phyloP scores from a whole-genome alignment of 53 echinoderm and acorn worm species.

The Paelopatides confundens region DNA sequence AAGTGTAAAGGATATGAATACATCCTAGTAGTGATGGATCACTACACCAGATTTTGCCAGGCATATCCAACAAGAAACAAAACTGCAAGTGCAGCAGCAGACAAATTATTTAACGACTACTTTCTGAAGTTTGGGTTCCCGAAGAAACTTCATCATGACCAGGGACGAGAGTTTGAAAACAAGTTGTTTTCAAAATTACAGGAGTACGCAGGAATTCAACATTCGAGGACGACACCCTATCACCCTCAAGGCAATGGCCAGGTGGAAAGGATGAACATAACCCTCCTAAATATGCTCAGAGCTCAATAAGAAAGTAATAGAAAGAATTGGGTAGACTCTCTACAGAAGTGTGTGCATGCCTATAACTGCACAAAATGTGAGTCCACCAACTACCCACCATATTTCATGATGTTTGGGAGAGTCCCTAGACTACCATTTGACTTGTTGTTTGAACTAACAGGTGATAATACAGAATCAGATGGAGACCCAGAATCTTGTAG shows the following conservation, averaged over 20 bases:
- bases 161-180: slow-evolving; percentile 77
- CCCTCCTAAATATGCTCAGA: slow-evolving; percentile 65
- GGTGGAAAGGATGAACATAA: slow-evolving; percentile 71
- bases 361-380: too few species aligned
- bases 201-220: slow-evolving; percentile 22
- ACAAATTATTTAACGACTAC: slow-evolving; percentile 64
- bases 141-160: slow-evolving; percentile 69
- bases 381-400: too few species aligned
- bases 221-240: slow-evolving; percentile 71
- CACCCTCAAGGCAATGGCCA: slow-evolving; percentile 79
- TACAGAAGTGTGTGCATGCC: slow-evolving; percentile 73
- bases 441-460: neutral
- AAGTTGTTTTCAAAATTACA: slow-evolving; percentile 60
- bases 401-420: slow-evolving; percentile 14
- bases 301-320: slow-evolving; percentile 48
- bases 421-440: neutral
- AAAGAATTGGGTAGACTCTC: slow-evolving; percentile 54
- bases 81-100: slow-evolving; percentile 55
- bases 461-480: neutral
- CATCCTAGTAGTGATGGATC: slow-evolving; percentile 71
- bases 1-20: slow-evolving; percentile 72
- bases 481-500: neutral
- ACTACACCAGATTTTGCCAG: slow-evolving; percentile 69
- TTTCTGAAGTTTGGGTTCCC: slow-evolving; percentile 66
- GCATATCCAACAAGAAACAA: slow-evolving; percentile 72